Evolutionary conservation across 2,113 vertebrate genomes (phyloP).

Genomic region (Spea multiplicata): DNA sequence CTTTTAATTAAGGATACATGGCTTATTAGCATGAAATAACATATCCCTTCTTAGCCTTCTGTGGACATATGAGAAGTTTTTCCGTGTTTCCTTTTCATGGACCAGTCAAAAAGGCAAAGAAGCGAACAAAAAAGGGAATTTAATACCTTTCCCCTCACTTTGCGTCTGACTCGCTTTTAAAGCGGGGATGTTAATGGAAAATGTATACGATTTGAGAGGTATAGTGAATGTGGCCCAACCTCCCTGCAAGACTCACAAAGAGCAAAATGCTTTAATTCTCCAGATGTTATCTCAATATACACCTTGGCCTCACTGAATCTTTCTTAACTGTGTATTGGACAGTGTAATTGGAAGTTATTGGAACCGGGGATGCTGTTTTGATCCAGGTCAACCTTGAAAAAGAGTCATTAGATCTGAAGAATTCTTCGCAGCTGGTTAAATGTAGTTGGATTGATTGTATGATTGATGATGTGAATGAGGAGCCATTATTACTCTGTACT

Average conservation of each 20-base stretch:
- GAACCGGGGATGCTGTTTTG: slow-evolving; percentile 37
- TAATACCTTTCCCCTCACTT: no score
- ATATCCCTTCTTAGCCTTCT: no score
- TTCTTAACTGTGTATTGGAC: slow-evolving; percentile 27
- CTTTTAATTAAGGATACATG: no score
- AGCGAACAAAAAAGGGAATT: no score
- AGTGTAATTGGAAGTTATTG: slow-evolving; percentile 43
- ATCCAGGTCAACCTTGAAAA: slow-evolving; percentile 48
- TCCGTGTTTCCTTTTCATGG: no score
- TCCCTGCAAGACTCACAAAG: no score
- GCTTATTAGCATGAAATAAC: no score
- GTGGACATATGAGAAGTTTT: no score
- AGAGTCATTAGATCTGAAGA: slow-evolving; percentile 39
- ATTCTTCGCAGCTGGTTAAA: slow-evolving; percentile 45
- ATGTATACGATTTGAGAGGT: neutral
- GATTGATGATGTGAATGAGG: slow-evolving; percentile 47
- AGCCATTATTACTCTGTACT: slow-evolving; percentile 40
- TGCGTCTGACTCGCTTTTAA: no score
- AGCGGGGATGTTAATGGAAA: no score
- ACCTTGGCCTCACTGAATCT: slow-evolving; percentile 15
- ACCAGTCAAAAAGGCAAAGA: no score
- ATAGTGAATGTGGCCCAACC: neutral
- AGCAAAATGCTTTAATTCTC: neutral
- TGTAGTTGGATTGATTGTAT: slow-evolving; percentile 42
- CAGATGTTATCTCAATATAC: slow-evolving; percentile 6